Conservation (phyloP, 1,140 invertebrate genomes). For the Zaprionus taronus region DNA sequence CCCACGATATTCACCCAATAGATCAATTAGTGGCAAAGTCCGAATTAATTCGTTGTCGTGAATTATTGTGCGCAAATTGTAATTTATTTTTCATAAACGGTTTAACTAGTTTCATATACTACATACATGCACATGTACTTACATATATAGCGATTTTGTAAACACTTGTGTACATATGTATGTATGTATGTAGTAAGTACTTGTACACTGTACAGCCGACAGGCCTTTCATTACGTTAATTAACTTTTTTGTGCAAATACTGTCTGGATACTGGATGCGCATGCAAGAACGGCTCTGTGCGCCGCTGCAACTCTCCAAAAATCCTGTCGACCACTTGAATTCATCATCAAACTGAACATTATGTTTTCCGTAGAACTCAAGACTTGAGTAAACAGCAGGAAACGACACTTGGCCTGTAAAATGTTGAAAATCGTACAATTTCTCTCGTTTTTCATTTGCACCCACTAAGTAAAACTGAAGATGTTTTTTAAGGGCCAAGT, state of each 20-base stretch:
- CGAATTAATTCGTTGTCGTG: neutral
- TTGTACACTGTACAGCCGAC: slow-evolving; percentile 32
- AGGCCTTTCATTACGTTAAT: slow-evolving; percentile 49
- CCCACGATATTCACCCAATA: neutral
- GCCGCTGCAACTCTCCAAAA: slow-evolving; percentile 14
- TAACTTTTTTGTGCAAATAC: slow-evolving; percentile 53
- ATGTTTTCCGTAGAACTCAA: slow-evolving; percentile 57
- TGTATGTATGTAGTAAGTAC: slow-evolving; percentile 26
- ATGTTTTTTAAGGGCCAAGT: neutral
- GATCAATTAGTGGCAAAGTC: neutral
- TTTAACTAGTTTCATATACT: neutral
- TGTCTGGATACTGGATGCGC: slow-evolving; percentile 19
- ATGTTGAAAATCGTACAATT: slow-evolving; percentile 39
- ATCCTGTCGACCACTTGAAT: slow-evolving; percentile 36
- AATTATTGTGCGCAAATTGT: neutral
- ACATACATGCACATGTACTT: slow-evolving; percentile 3
- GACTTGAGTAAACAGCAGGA: slow-evolving; percentile 50
- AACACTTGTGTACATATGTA: slow-evolving; percentile 24
- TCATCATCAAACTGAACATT: slow-evolving; percentile 55
- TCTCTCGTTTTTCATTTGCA: neutral
- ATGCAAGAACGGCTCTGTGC: slow-evolving; percentile 24
- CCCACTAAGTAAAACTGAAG: slow-evolving; percentile 21
- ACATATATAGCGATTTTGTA: slow-evolving; percentile 18
- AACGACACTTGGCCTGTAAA: slow-evolving; percentile 33
- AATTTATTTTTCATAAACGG: neutral